A percentile compares a stretch with the other conserved stretches of the same genome.
Conservation (phyloP, 2,113 vertebrate genomes). For the Labeo catla region DNA sequence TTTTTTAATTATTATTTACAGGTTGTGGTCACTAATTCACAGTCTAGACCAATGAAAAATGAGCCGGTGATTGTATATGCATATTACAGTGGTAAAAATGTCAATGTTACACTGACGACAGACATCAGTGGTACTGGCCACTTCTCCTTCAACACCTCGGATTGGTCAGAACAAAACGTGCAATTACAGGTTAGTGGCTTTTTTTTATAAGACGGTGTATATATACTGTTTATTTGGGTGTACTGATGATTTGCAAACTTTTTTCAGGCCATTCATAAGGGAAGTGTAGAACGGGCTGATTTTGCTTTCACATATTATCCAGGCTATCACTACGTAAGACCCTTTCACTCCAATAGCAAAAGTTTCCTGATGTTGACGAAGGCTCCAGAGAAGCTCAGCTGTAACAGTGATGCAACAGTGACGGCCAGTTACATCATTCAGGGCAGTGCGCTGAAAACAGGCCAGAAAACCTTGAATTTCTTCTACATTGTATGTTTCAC, state of each 20-base stretch:
- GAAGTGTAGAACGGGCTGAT: accelerated
- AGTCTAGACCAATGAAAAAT: constrained; percentile 49
- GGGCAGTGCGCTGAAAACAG: constrained; percentile 59
- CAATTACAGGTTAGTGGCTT: constrained; percentile 56
- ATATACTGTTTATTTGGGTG: neutral
- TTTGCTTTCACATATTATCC: constrained; percentile 3
- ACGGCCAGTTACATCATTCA: constrained; percentile 70
- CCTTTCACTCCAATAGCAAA: constrained; percentile 71
- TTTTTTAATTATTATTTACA: constrained; percentile 44
- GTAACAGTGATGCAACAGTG: constrained; percentile 54
- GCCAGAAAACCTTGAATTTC: constrained; percentile 62
- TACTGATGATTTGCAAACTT: neutral
- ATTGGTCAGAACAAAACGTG: constrained; percentile 44
- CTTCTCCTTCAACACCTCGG: constrained; percentile 71
- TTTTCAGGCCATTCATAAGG: constrained; percentile 55
- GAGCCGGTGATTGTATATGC: constrained; percentile 60
- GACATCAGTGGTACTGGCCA: constrained; percentile 61
- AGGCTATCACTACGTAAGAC: neutral
- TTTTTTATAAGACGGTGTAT: neutral
- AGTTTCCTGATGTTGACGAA: constrained; percentile 72
- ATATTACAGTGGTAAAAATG: accelerated
- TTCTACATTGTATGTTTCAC: constrained; percentile 71
- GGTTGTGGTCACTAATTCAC: constrained; percentile 63
- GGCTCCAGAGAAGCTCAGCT: constrained; percentile 52
- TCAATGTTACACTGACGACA: constrained; percentile 56